Conservation (phyloP, 2,888 invertebrate species). For the Tipula helvola region DNA sequence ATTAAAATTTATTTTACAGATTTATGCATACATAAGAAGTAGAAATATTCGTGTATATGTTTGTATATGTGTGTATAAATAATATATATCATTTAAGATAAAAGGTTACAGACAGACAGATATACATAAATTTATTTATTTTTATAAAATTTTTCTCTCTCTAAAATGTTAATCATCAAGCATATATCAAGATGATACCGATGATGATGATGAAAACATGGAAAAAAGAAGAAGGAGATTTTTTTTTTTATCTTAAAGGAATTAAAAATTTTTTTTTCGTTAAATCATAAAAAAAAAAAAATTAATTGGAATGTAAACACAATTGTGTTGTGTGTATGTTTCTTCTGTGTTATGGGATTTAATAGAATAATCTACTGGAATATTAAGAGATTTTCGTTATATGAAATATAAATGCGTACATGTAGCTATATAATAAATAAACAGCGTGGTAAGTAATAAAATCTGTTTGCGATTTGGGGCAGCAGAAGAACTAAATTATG, state of each 20-base stretch:
- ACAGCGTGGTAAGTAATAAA: not conserved
- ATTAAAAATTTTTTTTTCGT: not conserved
- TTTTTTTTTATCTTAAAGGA: not conserved
- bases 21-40: conserved; percentile 17
- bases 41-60: not conserved
- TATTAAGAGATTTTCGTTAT: not conserved
- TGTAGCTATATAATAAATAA: not conserved
- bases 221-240: not conserved
- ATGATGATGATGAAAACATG: not conserved
- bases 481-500: too few species aligned
- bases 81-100: not conserved
- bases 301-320: conserved; percentile 4
- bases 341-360: not conserved
- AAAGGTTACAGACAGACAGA: not conserved
- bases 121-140: not conserved
- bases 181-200: conserved; percentile 4
- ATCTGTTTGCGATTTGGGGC: not conserved
- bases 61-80: not conserved
- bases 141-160: not conserved
- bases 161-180: not conserved
- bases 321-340: not conserved
- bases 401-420: not conserved
- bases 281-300: not conserved
- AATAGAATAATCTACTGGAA: not conserved
- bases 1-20: conserved; percentile 21